Evolutionary conservation across 2,113 vertebrate species (phyloP), one percentile per base, ranked within the genome.

Genomic region (Atractosteus spatula): DNA sequence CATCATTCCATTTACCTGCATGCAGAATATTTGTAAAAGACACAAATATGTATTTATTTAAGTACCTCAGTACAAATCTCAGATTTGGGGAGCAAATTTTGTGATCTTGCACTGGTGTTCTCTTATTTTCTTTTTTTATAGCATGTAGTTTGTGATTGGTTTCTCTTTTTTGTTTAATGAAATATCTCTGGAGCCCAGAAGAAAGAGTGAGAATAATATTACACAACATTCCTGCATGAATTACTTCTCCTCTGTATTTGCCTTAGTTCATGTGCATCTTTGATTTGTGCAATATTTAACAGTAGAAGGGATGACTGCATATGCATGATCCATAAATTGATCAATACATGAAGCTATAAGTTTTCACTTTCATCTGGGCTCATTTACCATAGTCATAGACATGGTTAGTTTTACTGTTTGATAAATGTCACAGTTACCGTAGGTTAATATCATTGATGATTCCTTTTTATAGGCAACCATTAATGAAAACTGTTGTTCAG

Each of bases 21-120:
- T 29, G 29, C 29, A 29, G 29, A 29, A 29, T 29, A 29, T 29
- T 29, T 29, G 29, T 29, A 29, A 29, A 1, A 29, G 29, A 29
- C 29, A 29, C 29, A 29, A 29, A 29, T 29, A 29, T 29, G 29
- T 29, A 29, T 29, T 29, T 29, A 29, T 29, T 29, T 29, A 29
- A 29, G 29, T 29, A 29, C 29, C 29, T 29, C 2, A 29, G 41
- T 43, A 41, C 80, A 84, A 90, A 90, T 90, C 87, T 93, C 90
- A 90, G 81, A 89, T 93, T 89, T 88, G 88, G 90, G 91, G 87
- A 92, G 83, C 89, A 91, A 89, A 75, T 84, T 90, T 83, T 86
- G 89, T 90, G 79, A 68, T 82, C 83, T 75, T 85, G 82, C 86
- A 76, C 29, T 29, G 29, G 84, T 87, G 78, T 78, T 80, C 86